Evolutionary conservation across 2,113 vertebrate genomes (phyloP).

Genomic region (Arizona elegans): DNA sequence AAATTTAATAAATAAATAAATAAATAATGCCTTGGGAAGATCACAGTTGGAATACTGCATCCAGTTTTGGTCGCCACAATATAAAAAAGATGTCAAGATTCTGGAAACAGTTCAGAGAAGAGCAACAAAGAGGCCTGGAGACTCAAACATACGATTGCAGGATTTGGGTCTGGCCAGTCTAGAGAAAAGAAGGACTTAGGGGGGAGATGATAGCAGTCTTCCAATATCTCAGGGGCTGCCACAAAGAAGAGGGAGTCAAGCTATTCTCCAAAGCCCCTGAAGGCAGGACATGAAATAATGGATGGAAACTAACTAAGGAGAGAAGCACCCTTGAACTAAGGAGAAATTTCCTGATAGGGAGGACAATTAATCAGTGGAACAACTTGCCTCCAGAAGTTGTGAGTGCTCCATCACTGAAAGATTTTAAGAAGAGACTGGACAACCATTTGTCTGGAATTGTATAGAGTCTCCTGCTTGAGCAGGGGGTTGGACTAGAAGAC

Average conservation of each 20-base stretch:
- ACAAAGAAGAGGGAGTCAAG: not conserved
- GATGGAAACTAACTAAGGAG: not conserved
- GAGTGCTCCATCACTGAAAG: not conserved
- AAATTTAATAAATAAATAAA: too few species aligned
- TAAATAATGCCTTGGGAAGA: too few species aligned
- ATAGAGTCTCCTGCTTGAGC: not conserved
- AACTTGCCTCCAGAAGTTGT: not conserved
- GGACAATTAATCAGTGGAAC: not conserved
- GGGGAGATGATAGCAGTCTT: not conserved
- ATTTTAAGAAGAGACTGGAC: not conserved
- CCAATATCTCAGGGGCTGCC: not conserved
- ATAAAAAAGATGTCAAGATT: too few species aligned
- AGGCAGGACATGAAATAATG: not conserved
- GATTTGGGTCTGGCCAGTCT: accelerated
- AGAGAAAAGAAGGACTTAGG: not conserved
- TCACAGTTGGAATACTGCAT: too few species aligned
- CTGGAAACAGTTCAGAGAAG: too few species aligned
- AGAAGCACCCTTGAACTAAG: not conserved
- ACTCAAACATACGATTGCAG: too few species aligned
- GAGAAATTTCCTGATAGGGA: not conserved
- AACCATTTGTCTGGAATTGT: not conserved
- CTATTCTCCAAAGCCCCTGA: not conserved
- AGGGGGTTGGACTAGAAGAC: not conserved
- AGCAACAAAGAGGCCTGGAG: too few species aligned
- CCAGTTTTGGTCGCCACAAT: too few species aligned